Evolutionary conservation across 1,140 invertebrate species (phyloP).

Genomic region (Lerema accius): DNA sequence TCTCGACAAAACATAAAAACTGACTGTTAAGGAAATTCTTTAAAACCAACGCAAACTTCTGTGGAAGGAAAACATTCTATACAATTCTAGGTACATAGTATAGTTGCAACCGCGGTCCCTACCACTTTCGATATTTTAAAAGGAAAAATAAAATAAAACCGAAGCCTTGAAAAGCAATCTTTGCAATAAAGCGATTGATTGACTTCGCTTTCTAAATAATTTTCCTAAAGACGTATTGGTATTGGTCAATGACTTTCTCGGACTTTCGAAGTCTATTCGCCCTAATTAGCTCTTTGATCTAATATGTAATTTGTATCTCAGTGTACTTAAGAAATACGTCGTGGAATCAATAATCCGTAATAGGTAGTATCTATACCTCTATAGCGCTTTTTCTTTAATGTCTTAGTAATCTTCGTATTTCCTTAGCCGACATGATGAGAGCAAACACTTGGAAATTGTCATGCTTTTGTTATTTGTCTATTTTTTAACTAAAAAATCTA

Average conservation of each 20-base stretch:
- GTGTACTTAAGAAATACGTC: neutral
- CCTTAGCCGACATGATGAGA: too few species aligned
- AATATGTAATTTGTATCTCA: neutral
- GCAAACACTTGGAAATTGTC: too few species aligned
- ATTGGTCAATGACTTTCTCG: slow-evolving; percentile 26
- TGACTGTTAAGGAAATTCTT: neutral
- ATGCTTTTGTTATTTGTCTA: too few species aligned
- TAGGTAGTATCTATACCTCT: neutral
- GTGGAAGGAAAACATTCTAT: neutral
- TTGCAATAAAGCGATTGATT: slow-evolving; percentile 30
- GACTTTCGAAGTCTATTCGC: slow-evolving; percentile 17
- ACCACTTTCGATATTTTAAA: slow-evolving; percentile 17
- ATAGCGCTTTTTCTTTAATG: neutral
- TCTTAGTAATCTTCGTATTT: too few species aligned
- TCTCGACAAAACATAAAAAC: neutral
- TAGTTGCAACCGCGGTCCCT: neutral
- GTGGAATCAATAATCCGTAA: neutral
- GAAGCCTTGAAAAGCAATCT: slow-evolving; percentile 27
- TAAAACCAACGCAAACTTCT: neutral
- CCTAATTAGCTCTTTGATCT: slow-evolving; percentile 26
- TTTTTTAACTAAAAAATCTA: too few species aligned
- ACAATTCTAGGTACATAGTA: neutral
- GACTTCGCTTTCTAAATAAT: slow-evolving; percentile 32
- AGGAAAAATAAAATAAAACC: slow-evolving; percentile 18
- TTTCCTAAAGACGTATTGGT: slow-evolving; percentile 25